Evolutionary conservation across 2,797 vertebrate species (phyloP), one percentile per base, ranked within the genome.

Genomic region (Pterois miles): DNA sequence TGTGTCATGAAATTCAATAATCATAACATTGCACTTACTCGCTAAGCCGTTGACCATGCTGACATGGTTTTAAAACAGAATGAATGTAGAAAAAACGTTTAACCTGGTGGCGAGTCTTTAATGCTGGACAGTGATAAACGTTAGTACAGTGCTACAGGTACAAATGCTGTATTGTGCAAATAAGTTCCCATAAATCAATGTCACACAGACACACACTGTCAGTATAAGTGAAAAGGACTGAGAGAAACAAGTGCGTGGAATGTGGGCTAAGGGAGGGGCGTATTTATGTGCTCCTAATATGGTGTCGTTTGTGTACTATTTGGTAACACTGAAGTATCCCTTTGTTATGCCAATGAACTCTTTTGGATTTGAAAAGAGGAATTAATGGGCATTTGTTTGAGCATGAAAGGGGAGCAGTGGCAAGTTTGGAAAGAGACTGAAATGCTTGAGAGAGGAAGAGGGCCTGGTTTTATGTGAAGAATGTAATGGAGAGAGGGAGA

Each of bases 311-410:
- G 84, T 91, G 78, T 80, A 71, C 79, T 90, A 68, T 90, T 89
- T 90, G 73, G 87, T 86, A 81, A 89, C 84, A 84, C 77, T 89
- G 81, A 74, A 80, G 81, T 71, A 68, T 83, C 33, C 64, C 86
- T 91, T 92, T 92, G 85, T 94, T 76, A 91, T 93, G 90, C 87
- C 78, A 93, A 82, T 93, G 82, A 91, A 62, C 71, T 75, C 65
- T 71, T 86, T 81, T 94, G 36, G 71, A 73, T n/a, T 56, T 60
- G 52, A 64, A 82, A 72, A 81, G 88, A 71, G 65, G 88, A 80
- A 93, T 91, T 90, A 94, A 90, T 88, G 86, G 87, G 78, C 88
- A 84, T 92, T 94, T 94, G 93, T 94, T 80, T 89, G 86, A 65
- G 78, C 12, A 70, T 89, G 86, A 94, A 92, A 92, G 85, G 85